These are phyloP conservation scores for Notocelia uddmanniana DNA, from an alignment of 2,888 invertebrate species.

Conservation along the genomic window DNA sequence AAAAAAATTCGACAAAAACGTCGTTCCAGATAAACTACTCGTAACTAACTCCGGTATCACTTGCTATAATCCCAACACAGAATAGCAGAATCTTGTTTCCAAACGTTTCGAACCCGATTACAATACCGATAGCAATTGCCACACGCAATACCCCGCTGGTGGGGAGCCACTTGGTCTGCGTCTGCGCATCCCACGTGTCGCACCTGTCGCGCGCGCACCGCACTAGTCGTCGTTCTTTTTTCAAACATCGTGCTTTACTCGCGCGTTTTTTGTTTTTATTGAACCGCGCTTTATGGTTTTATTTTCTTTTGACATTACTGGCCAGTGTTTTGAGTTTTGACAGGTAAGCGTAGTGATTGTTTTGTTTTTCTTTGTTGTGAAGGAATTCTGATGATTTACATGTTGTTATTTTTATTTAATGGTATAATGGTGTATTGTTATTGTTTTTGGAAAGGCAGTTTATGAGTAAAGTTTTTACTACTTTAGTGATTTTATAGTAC, in stretches of 20 bases:
- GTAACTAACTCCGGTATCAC: not conserved
- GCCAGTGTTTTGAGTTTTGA: conserved; percentile 13
- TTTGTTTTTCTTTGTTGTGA: not conserved
- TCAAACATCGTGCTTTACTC: not conserved
- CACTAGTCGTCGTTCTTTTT: conserved; percentile 18
- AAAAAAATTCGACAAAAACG: no score
- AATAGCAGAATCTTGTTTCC: not conserved
- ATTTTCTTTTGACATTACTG: not conserved
- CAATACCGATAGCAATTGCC: conserved; percentile 15
- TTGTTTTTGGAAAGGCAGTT: not conserved
- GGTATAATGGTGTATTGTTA: not conserved
- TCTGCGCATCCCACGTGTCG: conserved; percentile 29
- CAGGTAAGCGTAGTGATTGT: conserved; percentile 11
- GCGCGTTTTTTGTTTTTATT: conserved; percentile 10
- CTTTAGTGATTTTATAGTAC: no score
- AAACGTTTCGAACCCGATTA: not conserved
- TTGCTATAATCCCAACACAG: not conserved
- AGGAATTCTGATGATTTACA: conserved; percentile 2
- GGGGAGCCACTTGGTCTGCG: conserved; percentile 41
- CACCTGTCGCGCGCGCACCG: conserved; percentile 33
- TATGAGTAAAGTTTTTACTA: not conserved
- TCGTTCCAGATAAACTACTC: no score
- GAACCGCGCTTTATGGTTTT: conserved; percentile 7
- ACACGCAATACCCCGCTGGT: conserved; percentile 21
- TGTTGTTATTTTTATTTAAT: not conserved